Evolutionary conservation across 2,797 vertebrate genomes (phyloP), one percentile per base, ranked within the genome.

Genomic region (Gastrophryne carolinensis): DNA sequence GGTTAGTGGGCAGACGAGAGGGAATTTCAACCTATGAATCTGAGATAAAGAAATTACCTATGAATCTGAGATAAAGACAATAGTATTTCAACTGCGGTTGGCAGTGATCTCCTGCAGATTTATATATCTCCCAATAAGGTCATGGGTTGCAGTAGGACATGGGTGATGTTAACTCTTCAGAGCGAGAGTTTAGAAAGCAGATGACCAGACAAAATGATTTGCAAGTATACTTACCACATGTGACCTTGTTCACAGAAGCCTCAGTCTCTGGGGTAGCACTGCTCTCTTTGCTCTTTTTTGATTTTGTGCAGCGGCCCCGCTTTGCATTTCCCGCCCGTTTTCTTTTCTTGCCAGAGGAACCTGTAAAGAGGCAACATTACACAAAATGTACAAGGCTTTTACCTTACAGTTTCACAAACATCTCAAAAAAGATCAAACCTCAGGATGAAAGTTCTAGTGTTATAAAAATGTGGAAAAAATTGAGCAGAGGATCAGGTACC

Each of bases 151-250:
- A 9, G 19, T 12, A 19, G 7, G 19, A n/a, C 30, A 30, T 29
- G 24, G 47, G 53, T 13, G 44, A 44, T 44, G 15, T 44, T 23
- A 50, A 35, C 21, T 4, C 21, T 24, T 27, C 32, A 34, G 41
- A 39, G 19, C n/a, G 41, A 24, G 12, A 19, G 23, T 4, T 6
- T 9, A 32, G 58, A 52, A 24, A 37, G 44, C 3, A 6, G 26
- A 68, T 41, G 44, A 13, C 15, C 23, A 54, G 5, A 35, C 8
- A 17, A 19, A 54, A 9, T 7, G 30, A 54, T 19, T 17, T 26
- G 8, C 39, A 32, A 21, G 6, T 1, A 2, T 24, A 87, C 94
- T 91, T 94, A 97, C 95, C 92, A 73, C 94, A 97, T 27, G 92
- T 95, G 67, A 91, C 87, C 89, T 92, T 94, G 57, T 85, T 87